phyloP scores from a whole-genome alignment of 2,797 vertebrate species.

The Eulemur rubriventer region DNA sequence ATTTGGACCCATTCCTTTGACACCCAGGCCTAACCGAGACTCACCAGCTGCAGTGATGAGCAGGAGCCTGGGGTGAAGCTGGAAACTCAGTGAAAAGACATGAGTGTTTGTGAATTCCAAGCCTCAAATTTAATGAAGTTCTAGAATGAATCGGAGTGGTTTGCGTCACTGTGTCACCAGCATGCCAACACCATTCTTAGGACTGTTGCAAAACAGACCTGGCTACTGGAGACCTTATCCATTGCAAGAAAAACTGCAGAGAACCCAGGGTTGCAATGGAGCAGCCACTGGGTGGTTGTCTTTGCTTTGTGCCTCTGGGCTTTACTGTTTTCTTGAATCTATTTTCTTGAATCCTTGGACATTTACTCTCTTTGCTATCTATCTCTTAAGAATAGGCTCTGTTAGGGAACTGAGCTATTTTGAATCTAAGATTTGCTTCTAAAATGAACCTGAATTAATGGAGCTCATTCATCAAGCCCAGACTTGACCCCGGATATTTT shows the following conservation, averaged over 20 bases:
- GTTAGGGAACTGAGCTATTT: not conserved
- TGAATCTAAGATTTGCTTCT: not conserved
- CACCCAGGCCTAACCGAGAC: not conserved
- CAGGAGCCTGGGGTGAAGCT: not conserved
- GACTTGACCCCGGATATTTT: not conserved
- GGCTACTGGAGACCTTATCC: not conserved
- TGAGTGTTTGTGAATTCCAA: not conserved
- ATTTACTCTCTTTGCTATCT: not conserved
- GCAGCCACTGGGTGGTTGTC: accelerated
- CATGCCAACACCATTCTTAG: not conserved
- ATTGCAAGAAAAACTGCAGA: not conserved
- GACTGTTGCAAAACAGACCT: not conserved
- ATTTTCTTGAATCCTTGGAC: not conserved
- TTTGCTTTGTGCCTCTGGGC: not conserved
- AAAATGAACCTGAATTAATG: not conserved
- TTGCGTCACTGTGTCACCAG: not conserved
- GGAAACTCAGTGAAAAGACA: not conserved
- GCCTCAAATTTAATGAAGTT: not conserved
- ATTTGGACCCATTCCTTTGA: not conserved
- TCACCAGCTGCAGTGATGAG: not conserved
- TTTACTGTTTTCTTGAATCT: not conserved
- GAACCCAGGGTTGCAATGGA: not conserved
- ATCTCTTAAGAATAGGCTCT: not conserved
- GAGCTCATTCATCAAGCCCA: not conserved
- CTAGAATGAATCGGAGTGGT: not conserved